Evolutionary conservation across 2,797 vertebrate species (phyloP).

Genomic region (Characodon lateralis): DNA sequence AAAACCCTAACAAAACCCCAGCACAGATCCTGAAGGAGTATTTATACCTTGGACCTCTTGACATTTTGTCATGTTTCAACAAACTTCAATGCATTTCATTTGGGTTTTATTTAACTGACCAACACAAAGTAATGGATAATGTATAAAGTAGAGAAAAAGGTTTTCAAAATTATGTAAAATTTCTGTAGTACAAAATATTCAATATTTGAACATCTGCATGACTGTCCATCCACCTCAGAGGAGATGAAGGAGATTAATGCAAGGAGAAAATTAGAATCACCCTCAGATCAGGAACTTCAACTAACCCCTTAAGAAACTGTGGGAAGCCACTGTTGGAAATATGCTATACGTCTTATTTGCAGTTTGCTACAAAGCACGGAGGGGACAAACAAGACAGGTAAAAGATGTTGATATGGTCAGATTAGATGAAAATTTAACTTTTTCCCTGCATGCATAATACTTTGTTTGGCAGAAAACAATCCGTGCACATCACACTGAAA

Average conservation of each 20-base stretch:
- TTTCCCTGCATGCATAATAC: not conserved
- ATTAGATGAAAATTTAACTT: not conserved
- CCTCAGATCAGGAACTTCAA: not conserved
- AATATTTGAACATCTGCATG: not conserved
- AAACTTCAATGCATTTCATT: not conserved
- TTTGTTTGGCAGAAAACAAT: not conserved
- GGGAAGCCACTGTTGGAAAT: not conserved
- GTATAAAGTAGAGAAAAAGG: not conserved
- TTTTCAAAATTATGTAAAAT: not conserved
- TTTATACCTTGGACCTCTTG: not conserved
- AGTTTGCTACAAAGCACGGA: not conserved
- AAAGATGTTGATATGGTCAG: not conserved
- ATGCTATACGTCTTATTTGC: not conserved
- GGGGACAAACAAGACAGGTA: not conserved
- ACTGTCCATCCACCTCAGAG: not conserved
- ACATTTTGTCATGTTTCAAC: not conserved
- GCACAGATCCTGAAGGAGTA: not conserved
- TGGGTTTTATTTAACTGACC: not conserved
- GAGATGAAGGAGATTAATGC: not conserved
- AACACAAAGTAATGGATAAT: not conserved
- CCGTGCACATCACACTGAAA: not conserved
- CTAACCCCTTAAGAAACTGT: not conserved
- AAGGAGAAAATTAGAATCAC: not conserved
- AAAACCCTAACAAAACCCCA: constrained; percentile 32
- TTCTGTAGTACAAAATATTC: too few relatives aligned